Conservation (phyloP, 2,113 vertebrate genomes). For the Perca schrenkii region DNA sequence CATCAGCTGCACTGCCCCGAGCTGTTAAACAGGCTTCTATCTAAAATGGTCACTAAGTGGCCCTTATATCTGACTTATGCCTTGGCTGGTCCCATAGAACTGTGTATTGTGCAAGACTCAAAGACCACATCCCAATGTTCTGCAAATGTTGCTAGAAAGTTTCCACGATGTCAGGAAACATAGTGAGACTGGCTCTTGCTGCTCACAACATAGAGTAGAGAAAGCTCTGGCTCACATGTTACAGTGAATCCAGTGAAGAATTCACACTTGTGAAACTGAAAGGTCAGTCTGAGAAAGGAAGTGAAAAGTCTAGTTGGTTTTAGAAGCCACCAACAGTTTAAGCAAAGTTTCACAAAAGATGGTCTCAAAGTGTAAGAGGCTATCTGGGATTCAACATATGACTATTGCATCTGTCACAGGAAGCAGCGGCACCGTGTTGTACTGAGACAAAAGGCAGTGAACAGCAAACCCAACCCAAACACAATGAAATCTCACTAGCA, state of each 20-base stretch:
- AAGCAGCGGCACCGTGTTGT: neutral
- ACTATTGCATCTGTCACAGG: neutral
- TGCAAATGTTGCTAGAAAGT: conserved; percentile 4
- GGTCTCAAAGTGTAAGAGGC: neutral
- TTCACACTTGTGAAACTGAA: neutral
- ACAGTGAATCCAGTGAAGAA: neutral
- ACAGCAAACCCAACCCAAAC: no score
- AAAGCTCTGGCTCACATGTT: conserved; percentile 27
- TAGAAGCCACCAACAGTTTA: no score
- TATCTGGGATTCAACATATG: neutral
- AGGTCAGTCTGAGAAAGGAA: neutral
- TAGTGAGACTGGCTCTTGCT: neutral
- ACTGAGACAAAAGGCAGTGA: neutral
- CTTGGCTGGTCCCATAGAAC: neutral
- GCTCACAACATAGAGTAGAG: neutral
- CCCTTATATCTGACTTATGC: neutral
- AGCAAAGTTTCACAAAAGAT: no score
- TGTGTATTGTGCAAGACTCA: conserved; percentile 15
- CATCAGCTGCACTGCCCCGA: conserved; percentile 61
- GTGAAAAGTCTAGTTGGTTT: neutral
- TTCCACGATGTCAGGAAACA: neutral
- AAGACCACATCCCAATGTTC: neutral
- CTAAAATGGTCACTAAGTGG: conserved; percentile 29
- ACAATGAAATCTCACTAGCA: neutral
- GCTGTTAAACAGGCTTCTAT: conserved; percentile 10